Conservation (phyloP, 2,113 vertebrate genomes). For the Pluvialis apricaria region DNA sequence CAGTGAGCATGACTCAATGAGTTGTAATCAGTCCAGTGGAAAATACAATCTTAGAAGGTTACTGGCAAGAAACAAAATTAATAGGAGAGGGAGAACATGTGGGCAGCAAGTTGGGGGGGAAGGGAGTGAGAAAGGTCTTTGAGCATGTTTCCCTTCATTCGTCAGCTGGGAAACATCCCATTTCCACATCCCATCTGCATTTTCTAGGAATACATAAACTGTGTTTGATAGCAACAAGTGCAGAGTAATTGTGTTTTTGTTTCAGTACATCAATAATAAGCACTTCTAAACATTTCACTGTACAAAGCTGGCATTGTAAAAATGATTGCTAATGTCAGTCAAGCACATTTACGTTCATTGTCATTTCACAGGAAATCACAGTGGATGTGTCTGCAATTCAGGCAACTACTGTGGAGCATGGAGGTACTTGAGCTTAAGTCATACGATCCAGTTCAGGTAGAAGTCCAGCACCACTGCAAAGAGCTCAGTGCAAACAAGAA, state of each 20-base stretch:
- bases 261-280: neutral
- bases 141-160: neutral
- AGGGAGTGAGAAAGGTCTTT: neutral
- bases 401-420: neutral
- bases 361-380: neutral
- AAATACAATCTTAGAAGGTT: neutral
- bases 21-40: neutral
- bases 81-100: neutral
- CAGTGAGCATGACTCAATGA: neutral
- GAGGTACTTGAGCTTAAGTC: neutral
- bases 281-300: neutral
- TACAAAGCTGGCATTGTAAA: neutral
- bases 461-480: neutral
- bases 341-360: neutral
- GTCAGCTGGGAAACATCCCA: neutral
- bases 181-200: neutral
- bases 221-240: neutral
- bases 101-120: fast-evolving
- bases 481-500: neutral
- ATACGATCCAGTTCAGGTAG: neutral
- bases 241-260: neutral
- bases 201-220: neutral
- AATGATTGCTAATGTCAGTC: neutral
- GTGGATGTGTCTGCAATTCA: neutral
- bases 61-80: neutral